Evolutionary conservation across 2,888 invertebrate genomes (phyloP).

Genomic region (Cataglyphis altisquamis): DNA sequence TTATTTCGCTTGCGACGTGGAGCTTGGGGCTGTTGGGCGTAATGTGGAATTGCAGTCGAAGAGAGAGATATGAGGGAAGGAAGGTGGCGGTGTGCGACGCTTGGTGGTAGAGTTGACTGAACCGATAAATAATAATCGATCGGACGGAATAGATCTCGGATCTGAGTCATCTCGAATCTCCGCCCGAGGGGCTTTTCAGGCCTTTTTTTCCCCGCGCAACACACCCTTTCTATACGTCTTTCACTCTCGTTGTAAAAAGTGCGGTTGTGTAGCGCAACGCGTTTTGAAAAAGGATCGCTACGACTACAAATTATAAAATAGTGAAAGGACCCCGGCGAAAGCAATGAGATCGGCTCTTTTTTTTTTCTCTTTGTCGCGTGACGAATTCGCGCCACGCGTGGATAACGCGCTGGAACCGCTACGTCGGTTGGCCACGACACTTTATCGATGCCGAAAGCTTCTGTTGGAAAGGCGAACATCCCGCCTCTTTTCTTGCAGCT

Average conservation of each 20-base stretch:
- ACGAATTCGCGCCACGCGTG: conserved; percentile 63
- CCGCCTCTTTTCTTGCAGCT: conserved; percentile 34
- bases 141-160: conserved; percentile 48
- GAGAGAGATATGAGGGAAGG: conserved; percentile 51
- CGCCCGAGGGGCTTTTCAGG: not conserved
- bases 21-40: conserved; percentile 65
- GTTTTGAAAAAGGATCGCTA: conserved; percentile 29
- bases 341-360: conserved; percentile 37
- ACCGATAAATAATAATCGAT: conserved; percentile 34
- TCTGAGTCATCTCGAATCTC: not conserved
- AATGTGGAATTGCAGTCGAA: conserved; percentile 40
- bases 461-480: conserved; percentile 37
- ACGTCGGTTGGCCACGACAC: conserved; percentile 57
- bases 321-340: conserved; percentile 48
- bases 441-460: conserved; percentile 55
- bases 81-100: conserved; percentile 20
- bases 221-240: not conserved
- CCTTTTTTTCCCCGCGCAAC: not conserved
- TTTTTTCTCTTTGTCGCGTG: conserved; percentile 57
- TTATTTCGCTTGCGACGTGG: conserved; percentile 63
- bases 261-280: conserved; percentile 13
- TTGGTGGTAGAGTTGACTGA: conserved; percentile 53
- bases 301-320: conserved; percentile 48
- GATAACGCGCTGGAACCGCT: conserved; percentile 62
- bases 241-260: conserved; percentile 20